phyloP scores from a whole-genome alignment of 2,888 invertebrate genomes.

The Liodrosophila aerea region DNA sequence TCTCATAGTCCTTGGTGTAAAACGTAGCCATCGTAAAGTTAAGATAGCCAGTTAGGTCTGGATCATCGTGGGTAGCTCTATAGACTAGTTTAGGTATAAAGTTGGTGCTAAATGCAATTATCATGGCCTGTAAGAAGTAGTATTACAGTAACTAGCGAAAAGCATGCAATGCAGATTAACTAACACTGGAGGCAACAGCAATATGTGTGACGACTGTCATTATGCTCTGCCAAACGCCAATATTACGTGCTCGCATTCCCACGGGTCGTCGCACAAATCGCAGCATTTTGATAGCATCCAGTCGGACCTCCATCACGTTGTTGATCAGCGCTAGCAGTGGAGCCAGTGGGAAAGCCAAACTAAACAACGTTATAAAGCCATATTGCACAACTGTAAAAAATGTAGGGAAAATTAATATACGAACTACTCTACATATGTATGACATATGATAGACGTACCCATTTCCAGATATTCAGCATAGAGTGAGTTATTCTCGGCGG shows the following conservation, averaged over 20 bases:
- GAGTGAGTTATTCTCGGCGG: conserved; percentile 86
- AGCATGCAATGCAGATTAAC: too few species aligned
- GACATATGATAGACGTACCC: too few species aligned
- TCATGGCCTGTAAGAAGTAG: conserved; percentile 85
- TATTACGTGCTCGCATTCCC: conserved; percentile 88
- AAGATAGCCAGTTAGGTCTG: conserved; percentile 86
- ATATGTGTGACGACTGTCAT: conserved; percentile 89
- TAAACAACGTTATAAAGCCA: conserved; percentile 93
- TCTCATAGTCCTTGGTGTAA: conserved; percentile 85
- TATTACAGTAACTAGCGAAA: too few species aligned
- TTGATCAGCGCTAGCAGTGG: conserved; percentile 92
- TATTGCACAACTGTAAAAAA: conserved; percentile 88
- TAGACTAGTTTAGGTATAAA: conserved; percentile 91
- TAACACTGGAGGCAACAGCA: conserved; percentile 90
- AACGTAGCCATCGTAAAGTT: conserved; percentile 87
- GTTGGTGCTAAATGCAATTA: conserved; percentile 93
- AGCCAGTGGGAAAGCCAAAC: conserved; percentile 92
- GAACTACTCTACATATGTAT: too few species aligned
- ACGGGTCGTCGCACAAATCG: conserved; percentile 89
- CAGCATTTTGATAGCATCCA: conserved; percentile 92
- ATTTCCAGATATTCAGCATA: conserved; percentile 94
- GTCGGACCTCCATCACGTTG: conserved; percentile 91
- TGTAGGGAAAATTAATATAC: too few species aligned
- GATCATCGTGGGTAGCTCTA: conserved; percentile 81
- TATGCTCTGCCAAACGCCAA: conserved; percentile 91